Conservation (phyloP, 2,888 invertebrate species). For the Drosophila mimica region DNA sequence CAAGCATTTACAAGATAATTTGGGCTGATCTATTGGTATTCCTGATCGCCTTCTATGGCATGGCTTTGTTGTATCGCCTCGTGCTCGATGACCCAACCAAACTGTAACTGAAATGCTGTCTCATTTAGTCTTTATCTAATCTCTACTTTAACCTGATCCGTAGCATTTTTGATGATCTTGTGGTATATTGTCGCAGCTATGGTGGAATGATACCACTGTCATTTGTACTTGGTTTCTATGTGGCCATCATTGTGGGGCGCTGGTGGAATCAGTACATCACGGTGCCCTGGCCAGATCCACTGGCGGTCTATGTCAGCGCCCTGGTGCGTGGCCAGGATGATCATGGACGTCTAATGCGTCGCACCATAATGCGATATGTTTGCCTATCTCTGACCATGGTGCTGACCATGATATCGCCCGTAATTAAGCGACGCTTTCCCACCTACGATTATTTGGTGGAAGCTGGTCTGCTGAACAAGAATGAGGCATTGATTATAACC, state of each 20-base stretch:
- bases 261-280: conserved; percentile 95
- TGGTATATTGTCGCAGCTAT: conserved; percentile 93
- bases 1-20: conserved; percentile 96
- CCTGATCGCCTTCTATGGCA: conserved; percentile 90
- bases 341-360: conserved; percentile 91
- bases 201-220: conserved; percentile 94
- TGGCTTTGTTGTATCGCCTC: conserved; percentile 65
- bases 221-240: conserved; percentile 97
- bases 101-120: conserved; percentile 43
- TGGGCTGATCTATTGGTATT: conserved; percentile 94
- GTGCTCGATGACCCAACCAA: conserved; percentile 32
- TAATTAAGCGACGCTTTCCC: conserved; percentile 95
- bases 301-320: conserved; percentile 93
- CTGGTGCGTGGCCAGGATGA: conserved; percentile 93
- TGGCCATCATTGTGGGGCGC: conserved; percentile 94
- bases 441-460: conserved; percentile 92
- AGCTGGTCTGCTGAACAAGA: conserved; percentile 91
- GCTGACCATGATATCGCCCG: conserved; percentile 92
- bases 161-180: conserved; percentile 92
- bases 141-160: conserved; percentile 32
- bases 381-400: conserved; percentile 94
- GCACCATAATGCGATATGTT: conserved; percentile 92
- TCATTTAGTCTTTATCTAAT: not conserved
- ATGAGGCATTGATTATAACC: conserved; percentile 91
- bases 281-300: conserved; percentile 94